phyloP scores from a whole-genome alignment of 2,888 invertebrate genomes.

The Rhingia campestris region DNA sequence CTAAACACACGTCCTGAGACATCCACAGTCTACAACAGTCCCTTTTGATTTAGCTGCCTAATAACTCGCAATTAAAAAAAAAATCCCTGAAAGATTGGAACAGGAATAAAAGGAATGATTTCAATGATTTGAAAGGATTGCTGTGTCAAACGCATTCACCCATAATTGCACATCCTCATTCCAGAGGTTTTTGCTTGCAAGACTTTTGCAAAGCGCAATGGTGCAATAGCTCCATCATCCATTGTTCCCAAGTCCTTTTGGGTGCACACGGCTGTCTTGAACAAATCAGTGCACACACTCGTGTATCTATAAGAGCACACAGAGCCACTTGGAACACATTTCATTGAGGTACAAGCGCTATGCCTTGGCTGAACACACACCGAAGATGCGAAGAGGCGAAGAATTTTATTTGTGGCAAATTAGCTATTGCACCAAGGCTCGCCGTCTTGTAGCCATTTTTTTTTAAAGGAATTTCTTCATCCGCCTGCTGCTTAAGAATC shows the following conservation, averaged over 20 bases:
- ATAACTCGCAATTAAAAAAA: slow-evolving; percentile 45
- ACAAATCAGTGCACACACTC: slow-evolving; percentile 53
- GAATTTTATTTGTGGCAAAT: slow-evolving; percentile 55
- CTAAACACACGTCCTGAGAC: too few relatives aligned
- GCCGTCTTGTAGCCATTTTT: not conserved
- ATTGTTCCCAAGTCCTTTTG: slow-evolving; percentile 53
- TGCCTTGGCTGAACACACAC: not conserved
- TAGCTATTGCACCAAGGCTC: slow-evolving; percentile 44
- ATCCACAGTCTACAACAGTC: not conserved
- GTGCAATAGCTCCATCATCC: slow-evolving; percentile 38
- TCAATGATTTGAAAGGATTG: slow-evolving; percentile 52
- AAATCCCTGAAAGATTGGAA: not conserved
- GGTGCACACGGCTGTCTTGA: slow-evolving; percentile 35
- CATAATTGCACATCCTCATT: slow-evolving; percentile 67
- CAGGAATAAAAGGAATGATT: slow-evolving; percentile 18
- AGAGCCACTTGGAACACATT: slow-evolving; percentile 30
- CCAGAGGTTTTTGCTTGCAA: slow-evolving; percentile 7
- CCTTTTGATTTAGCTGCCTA: slow-evolving; percentile 20
- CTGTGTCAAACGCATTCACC: slow-evolving; percentile 60
- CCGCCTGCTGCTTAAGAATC: slow-evolving; percentile 36
- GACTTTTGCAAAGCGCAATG: slow-evolving; percentile 9
- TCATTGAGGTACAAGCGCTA: slow-evolving; percentile 51
- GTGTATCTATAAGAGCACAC: slow-evolving; percentile 43
- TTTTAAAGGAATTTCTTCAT: not conserved
- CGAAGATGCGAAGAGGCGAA: not conserved